A percentile compares a stretch with the other conserved stretches of the same genome.
These are phyloP conservation scores for Bombyx mori DNA, from an alignment of 1,140 invertebrate species.

Conservation along the genomic window DNA sequence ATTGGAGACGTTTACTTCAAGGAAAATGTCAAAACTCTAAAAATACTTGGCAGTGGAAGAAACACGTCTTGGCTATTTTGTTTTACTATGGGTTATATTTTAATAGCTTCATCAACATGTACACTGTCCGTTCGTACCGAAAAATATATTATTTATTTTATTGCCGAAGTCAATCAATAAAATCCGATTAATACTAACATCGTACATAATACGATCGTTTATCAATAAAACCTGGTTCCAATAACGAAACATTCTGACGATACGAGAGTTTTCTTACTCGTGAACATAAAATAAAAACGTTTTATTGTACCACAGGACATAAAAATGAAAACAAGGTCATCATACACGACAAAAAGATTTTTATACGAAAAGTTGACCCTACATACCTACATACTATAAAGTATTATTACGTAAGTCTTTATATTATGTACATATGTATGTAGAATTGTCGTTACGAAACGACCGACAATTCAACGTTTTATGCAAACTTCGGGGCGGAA, in stretches of 20 bases:
- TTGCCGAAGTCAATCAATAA: no score
- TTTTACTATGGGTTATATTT: no score
- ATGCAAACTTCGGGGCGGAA: constrained; percentile 12
- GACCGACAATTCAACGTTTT: neutral
- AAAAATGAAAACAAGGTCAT: constrained; percentile 36
- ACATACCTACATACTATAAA: constrained; percentile 12
- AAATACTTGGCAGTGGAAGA: no score
- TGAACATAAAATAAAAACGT: constrained; percentile 39
- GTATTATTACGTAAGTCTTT: no score
- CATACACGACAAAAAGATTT: constrained; percentile 1
- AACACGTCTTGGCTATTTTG: no score
- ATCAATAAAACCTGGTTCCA: constrained; percentile 27
- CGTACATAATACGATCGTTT: constrained; percentile 14
- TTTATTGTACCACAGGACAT: constrained; percentile 28
- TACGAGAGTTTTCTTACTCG: constrained; percentile 29
- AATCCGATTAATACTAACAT: no score
- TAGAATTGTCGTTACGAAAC: constrained; percentile 5
- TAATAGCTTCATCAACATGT: no score
- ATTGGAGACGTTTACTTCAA: no score
- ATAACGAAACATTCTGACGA: constrained; percentile 17
- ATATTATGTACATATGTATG: no score
- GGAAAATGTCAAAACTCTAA: no score
- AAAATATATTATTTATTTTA: no score
- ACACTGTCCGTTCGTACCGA: no score
- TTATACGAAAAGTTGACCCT: constrained; percentile 25